Evolutionary conservation across 2,888 invertebrate genomes (phyloP), one percentile per base, ranked within the genome.

Genomic region (Cactoblastis cactorum): DNA sequence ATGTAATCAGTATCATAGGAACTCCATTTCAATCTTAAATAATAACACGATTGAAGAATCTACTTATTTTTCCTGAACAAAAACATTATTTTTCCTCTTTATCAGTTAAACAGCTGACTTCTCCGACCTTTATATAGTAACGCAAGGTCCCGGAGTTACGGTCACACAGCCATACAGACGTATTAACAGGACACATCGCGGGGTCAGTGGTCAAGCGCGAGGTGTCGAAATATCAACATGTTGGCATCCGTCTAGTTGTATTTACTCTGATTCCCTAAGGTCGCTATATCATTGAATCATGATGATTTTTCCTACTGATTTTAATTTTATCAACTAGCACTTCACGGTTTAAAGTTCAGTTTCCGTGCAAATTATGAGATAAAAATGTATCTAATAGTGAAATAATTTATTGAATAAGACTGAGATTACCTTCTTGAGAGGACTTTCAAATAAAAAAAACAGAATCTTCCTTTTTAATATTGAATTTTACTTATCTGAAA

Each of bases 201-300:
- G 28, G 43, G 43, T 43, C 43, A 32, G 9, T 32, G 43, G 43
- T 43, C 28, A 43, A 43, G 43, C 17, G 43, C 28, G 28, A 43
- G 43, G 43, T 43, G 32, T 32, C 28, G 43, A 43, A 43, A 43
- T 28, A 12, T 43, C 15, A 14, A 14, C 18, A 24, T 8, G 8
- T 6, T 28, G 28, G 14, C 24, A 28, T 28, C 17, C 43, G 28
- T 28, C 11, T 32, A 17, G 15, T 43, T 9, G 12, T 28, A 5
- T 37, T 37, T 8, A 11, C 11, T 43, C 17, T 22, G 22, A 19
- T 22, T 17, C 4, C 8, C 1, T n/a, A 38, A 38, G 17, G 18
- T 5, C 18, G 11, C 18, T 11, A 8, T 28, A 28, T 9, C 28
- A 28, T 28, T 28, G 3, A 28, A 28, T 28, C 8, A 28, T 28